Evolutionary conservation across 1,140 invertebrate species (phyloP).

Genomic region (Platyscapa corneri): DNA sequence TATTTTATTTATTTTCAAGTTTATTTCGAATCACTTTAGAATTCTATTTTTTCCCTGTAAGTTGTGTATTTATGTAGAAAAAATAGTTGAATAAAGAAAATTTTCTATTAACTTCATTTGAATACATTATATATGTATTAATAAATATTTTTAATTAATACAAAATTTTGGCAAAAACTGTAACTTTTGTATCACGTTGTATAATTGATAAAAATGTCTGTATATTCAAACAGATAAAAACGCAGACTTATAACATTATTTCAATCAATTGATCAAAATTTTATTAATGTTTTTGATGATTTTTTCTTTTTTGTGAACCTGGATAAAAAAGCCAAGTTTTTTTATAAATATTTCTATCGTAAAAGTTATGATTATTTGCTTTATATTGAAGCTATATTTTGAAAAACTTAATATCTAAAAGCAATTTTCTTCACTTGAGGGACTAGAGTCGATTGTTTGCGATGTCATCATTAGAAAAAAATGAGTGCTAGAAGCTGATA

Average conservation of each 20-base stretch:
- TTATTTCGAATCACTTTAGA: neutral
- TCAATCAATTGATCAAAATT: conserved; percentile 34
- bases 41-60: too few relatives aligned
- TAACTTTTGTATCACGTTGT: conserved; percentile 31
- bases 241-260: conserved; percentile 15
- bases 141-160: too few relatives aligned
- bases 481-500: conserved; percentile 26
- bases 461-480: neutral
- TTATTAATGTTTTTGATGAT: conserved; percentile 24
- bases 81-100: neutral
- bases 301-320: neutral
- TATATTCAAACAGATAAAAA: conserved; percentile 40
- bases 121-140: too few relatives aligned
- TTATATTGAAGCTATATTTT: conserved; percentile 47
- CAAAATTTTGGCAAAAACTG: conserved; percentile 20
- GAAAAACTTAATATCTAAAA: conserved; percentile 43
- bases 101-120: neutral
- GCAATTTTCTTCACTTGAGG: conserved; percentile 41
- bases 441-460: too few relatives aligned
- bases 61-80: too few relatives aligned
- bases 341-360: conserved; percentile 31
- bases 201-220: conserved; percentile 45
- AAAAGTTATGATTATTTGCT: conserved; percentile 39
- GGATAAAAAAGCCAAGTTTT: conserved; percentile 39
- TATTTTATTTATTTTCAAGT: conserved; percentile 2